Base-by-base conservation (phyloP, 2,888 invertebrate genomes). In the Dasysyrphus albostriatus region DNA sequence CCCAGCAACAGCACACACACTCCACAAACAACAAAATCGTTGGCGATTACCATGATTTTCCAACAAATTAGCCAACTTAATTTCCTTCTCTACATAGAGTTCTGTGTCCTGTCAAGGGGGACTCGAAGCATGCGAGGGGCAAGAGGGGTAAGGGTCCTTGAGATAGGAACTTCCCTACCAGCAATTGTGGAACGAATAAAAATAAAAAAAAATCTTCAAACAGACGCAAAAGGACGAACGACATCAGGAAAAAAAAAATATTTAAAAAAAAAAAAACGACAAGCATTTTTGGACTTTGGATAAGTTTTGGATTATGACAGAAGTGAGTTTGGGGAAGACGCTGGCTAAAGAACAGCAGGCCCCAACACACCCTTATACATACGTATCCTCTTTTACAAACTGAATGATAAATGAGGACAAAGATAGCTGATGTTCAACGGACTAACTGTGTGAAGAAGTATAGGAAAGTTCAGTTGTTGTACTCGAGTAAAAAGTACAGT, bases 31-130 rank as follows among this genome's bases (percentile, higher is more conserved):
- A 83, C 87, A 87, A 83, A 70, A 78, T 72, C 75, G 44, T 74
- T 75, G 70, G 59, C 87, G 87, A 87, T 87, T 87, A 87, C 87
- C 87, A 87, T 87, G 87, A 87, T 87, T 87, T 87, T 87, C 87
- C 87, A 87, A 87, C 87, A 87, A 87, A 87, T 87, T 87, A 87
- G 83, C 78, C 87, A 87, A 87, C 83, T 87, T 87, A 87, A 87
- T 87, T 87, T 87, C 87, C 87, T 87, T 59, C 34, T 32, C 34
- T 9, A 16, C 16, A 19, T 16, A 63, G 77, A 49, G 54, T 69
- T 51, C 54, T 54, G 51, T 54, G 51, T 69, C 49, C 29, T 42
- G 19, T 54, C 44, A 54, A 51, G 51, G 34, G 29, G 19, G 37
- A 39, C 24, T 12, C 39, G 6, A 37, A n/a, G 58, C 2, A 12